These are phyloP conservation scores for Rhinolophus ferrumequinum DNA, from an alignment of 2,113 vertebrate species.

Conservation along the genomic window DNA sequence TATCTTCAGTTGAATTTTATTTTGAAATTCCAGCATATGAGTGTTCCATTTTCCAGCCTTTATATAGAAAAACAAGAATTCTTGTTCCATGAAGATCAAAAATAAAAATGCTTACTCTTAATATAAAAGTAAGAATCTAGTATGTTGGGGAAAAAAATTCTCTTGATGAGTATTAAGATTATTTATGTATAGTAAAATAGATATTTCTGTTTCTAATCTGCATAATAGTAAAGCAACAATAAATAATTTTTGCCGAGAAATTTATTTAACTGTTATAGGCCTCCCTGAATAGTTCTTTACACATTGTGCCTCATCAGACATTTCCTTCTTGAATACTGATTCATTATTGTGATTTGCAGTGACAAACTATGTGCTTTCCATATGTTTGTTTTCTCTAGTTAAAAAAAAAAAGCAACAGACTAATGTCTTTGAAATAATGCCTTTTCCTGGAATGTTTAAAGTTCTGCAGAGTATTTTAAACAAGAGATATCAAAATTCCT, in stretches of 20 bases:
- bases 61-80: background rate
- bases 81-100: background rate
- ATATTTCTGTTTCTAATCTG: background rate
- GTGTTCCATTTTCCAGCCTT: background rate
- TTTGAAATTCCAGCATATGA: background rate
- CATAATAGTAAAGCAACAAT: background rate
- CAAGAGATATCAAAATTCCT: slow-evolving; percentile 26
- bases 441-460: slow-evolving; percentile 5
- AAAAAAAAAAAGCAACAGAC: background rate
- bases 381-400: slow-evolving; percentile 3
- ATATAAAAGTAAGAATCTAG: background rate
- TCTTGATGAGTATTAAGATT: background rate
- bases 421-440: background rate
- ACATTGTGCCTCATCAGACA: background rate
- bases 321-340: background rate
- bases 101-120: background rate
- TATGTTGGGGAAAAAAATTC: background rate
- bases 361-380: background rate
- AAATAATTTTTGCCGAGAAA: slow-evolving; percentile 7
- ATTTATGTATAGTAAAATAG: background rate
- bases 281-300: background rate
- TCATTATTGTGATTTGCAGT: background rate
- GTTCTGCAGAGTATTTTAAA: slow-evolving; percentile 1
- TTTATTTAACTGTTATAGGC: background rate
- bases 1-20: slow-evolving; percentile 21